Percentiles rank a stretch among this genome's conserved stretches.
Evolutionary conservation across 37 sponge, comb jelly and placozoan species (phyloP).

Genomic region (Spongilla lacustris): DNA sequence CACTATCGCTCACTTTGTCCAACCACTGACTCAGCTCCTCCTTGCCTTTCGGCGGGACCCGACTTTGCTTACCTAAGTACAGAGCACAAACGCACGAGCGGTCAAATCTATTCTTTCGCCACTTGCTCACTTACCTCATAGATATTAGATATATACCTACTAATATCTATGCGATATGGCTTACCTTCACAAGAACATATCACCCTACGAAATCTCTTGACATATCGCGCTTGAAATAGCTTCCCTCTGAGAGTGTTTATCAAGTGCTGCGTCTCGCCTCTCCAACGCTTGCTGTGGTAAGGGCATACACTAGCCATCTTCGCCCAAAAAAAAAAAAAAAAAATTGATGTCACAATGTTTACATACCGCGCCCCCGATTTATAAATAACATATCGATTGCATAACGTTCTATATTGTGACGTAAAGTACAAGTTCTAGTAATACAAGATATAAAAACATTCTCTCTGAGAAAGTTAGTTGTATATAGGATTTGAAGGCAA

Average conservation of each 20-base stretch:
- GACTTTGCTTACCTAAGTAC: background rate
- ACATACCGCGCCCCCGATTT: too few species aligned
- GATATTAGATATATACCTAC: too few species aligned
- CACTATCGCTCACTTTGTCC: background rate
- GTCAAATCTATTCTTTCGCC: too few species aligned
- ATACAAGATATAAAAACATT: too few species aligned
- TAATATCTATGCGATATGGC: too few species aligned
- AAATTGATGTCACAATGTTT: too few species aligned
- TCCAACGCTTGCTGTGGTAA: slow-evolving; percentile 23
- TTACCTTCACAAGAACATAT: slow-evolving; percentile 23
- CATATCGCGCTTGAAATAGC: background rate
- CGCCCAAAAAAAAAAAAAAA: too few species aligned
- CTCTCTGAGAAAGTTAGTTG: too few species aligned
- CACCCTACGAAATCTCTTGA: background rate
- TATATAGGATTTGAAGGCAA: too few species aligned
- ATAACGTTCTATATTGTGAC: too few species aligned
- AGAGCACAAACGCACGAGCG: background rate
- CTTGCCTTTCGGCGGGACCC: background rate
- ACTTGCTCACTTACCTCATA: too few species aligned
- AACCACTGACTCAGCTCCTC: background rate
- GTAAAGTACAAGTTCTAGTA: too few species aligned
- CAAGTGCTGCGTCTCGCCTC: slow-evolving; percentile 6
- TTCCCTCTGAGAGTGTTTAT: slow-evolving; percentile 9
- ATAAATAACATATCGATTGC: background rate
- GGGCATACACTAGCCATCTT: background rate